Conservation (phyloP, 2,113 vertebrate species). For the Cichladusa arquata region DNA sequence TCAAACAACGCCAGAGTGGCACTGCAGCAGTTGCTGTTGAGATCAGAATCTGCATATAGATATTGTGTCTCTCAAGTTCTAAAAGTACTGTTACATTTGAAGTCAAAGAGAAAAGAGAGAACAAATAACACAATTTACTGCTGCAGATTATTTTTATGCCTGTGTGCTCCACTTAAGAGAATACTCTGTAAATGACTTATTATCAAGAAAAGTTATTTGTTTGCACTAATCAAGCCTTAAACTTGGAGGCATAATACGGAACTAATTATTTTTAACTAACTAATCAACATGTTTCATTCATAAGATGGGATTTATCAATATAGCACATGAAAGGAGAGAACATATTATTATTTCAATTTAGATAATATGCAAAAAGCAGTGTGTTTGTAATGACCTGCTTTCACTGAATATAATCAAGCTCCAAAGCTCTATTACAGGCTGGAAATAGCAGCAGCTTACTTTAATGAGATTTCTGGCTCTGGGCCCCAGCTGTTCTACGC, state of each 20-base stretch:
- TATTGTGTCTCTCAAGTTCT: conserved; percentile 26
- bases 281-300: conserved; percentile 80
- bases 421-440: conserved; percentile 83
- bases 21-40: conserved; percentile 6
- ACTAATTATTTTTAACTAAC: conserved; percentile 80
- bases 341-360: conserved; percentile 79
- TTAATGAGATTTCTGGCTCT: conserved; percentile 87
- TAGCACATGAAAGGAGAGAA: conserved; percentile 72
- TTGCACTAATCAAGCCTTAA: conserved; percentile 71
- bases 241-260: conserved; percentile 67
- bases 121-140: conserved; percentile 27
- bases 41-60: conserved; percentile 36
- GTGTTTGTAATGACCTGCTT: conserved; percentile 79
- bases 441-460: conserved; percentile 87
- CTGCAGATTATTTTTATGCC: conserved; percentile 52
- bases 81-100: conserved; percentile 37
- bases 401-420: conserved; percentile 82
- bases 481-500: conserved; percentile 76
- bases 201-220: conserved; percentile 68
- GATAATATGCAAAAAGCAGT: conserved; percentile 74
- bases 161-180: conserved; percentile 63
- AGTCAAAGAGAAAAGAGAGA: conserved; percentile 8
- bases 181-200: conserved; percentile 61
- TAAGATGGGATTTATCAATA: conserved; percentile 78
- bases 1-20: neutral